Base-by-base conservation (phyloP, 2,888 invertebrate genomes). In the Caenorhabditis sp. region DNA sequence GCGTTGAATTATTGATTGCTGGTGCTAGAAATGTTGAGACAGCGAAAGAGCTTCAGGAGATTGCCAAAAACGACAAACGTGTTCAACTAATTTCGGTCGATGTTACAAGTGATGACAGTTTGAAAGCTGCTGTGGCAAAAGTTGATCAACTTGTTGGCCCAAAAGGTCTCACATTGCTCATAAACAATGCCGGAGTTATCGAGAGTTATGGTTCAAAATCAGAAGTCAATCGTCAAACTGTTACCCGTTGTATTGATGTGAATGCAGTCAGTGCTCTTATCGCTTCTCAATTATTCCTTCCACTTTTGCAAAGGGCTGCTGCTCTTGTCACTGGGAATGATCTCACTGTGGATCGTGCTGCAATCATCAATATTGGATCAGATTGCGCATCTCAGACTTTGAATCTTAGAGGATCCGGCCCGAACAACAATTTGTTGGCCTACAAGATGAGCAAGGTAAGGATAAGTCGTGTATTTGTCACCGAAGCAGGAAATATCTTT, bases 381-480 rank as follows among this genome's bases (percentile, higher is more conserved):
- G 61, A 72, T 50, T 67, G 71, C 31, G 67, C 71, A 14, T 72
- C 71, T 7, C 67, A 67, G 43, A 31, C 57, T 7, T 49, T 72
- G 1, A 72, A 72, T 31, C 27, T 63, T 7, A 23, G 58, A n/a
- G 71, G 71, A 58, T 72, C 65, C 25, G 52, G 27, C 14, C 62
- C 61, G 12, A 53, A 53, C 20, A 53, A 67, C 10, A 36, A 54
- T 23, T 56, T 70, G 1, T 17, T 71, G 1, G 71, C 71, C 0
- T 67, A 72, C 20, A 67, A 69, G 60, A 73, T 73, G 73, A 68
- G 67, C 64, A 72, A 72, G 57, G 67, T 67, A 4, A 36, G n/a
- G n/a, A n/a, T n/a, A n/a, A n/a, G n/a, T 31, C 31, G 31, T 31
- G 31, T 31, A 50, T 12, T n/a, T 8, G 10, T 12, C 8, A 5